Percentiles rank a stretch among this genome's conserved stretches.
Evolutionary conservation across 2,888 invertebrate species (phyloP).

Genomic region (Agonopterix arenella): DNA sequence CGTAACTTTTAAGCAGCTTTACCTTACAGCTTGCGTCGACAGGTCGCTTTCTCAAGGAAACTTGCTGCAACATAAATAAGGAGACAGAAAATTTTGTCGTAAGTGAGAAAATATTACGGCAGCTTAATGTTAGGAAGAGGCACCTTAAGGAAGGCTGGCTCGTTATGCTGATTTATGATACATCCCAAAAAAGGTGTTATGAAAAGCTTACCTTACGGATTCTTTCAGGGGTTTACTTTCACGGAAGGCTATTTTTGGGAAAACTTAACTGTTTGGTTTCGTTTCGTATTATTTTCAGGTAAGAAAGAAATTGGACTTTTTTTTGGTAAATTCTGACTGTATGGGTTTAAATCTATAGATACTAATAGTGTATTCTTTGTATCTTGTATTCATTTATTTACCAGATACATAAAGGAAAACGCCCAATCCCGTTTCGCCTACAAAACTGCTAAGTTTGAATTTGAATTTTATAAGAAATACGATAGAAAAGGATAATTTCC

Average conservation of each 20-base stretch:
- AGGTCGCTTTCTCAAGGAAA: conserved; percentile 44
- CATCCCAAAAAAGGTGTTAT: conserved; percentile 52
- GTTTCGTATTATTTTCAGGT: too few relatives aligned
- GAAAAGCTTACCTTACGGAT: conserved; percentile 52
- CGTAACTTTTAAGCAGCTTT: conserved; percentile 6
- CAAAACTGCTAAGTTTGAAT: too few relatives aligned
- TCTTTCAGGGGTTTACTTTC: conserved; percentile 27
- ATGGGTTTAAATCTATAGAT: too few relatives aligned
- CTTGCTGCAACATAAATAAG: conserved; percentile 57
- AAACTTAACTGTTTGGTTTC: too few relatives aligned
- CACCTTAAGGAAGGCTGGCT: conserved; percentile 64
- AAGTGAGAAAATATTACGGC: conserved; percentile 74
- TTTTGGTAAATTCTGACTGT: too few relatives aligned
- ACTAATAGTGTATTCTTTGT: too few relatives aligned
- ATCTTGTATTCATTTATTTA: too few relatives aligned
- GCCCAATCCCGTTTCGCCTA: too few relatives aligned
- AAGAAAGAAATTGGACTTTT: too few relatives aligned
- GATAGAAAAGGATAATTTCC: too few relatives aligned
- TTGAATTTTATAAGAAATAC: too few relatives aligned
- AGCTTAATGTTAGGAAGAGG: conserved; percentile 69
- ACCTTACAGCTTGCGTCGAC: conserved; percentile 48
- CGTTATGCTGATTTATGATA: conserved; percentile 72
- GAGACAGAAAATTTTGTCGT: conserved; percentile 69
- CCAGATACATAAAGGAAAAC: too few relatives aligned
- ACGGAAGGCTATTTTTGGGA: conserved; percentile 6